These are phyloP conservation scores for Octopus bimaculoides DNA, from an alignment of 1,140 invertebrate species.

Conservation along the genomic window DNA sequence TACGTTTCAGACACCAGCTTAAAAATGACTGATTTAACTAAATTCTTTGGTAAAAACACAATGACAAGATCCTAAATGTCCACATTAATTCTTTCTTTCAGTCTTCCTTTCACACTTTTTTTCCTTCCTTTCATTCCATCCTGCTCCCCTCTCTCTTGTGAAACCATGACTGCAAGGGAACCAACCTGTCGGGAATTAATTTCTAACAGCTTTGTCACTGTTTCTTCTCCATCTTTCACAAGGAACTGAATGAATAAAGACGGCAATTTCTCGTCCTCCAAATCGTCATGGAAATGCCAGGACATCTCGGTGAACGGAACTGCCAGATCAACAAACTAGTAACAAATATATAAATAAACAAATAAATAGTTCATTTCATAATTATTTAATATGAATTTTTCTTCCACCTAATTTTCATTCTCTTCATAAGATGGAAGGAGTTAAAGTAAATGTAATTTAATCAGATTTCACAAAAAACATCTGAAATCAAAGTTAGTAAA, in stretches of 20 bases:
- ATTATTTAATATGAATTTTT: neutral
- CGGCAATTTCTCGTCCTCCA: constrained; percentile 79
- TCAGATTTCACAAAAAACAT: no score
- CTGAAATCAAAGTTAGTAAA: no score
- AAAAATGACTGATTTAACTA: neutral
- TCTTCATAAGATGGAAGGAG: neutral
- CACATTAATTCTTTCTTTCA: neutral
- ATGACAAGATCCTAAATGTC: neutral
- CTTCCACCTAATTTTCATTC: neutral
- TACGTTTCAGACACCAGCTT: neutral
- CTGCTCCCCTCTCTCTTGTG: no score
- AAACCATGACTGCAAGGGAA: neutral
- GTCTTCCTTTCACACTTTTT: no score
- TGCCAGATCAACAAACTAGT: constrained; percentile 61
- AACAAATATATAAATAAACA: neutral
- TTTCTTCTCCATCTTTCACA: constrained; percentile 53
- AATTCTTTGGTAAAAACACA: neutral
- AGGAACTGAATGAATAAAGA: constrained; percentile 87
- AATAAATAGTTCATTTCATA: neutral
- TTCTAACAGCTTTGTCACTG: constrained; percentile 38
- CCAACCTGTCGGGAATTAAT: constrained; percentile 38
- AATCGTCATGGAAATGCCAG: constrained; percentile 83
- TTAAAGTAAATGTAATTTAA: no score
- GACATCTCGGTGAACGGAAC: constrained; percentile 83
- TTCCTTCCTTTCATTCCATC: neutral